phyloP scores from a whole-genome alignment of 2,888 invertebrate genomes.

The Gymnocheta viridis region DNA sequence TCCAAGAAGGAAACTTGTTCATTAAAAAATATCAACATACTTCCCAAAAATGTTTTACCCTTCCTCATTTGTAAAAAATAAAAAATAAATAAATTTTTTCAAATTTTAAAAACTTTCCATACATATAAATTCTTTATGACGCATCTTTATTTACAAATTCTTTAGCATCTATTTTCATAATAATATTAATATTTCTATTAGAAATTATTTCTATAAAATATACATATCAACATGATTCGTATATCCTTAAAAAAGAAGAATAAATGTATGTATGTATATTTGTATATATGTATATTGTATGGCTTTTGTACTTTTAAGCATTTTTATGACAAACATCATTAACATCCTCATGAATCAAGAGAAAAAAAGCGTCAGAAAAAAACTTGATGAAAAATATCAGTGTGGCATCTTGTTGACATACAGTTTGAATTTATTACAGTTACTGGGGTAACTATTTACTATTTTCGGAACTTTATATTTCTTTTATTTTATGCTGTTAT shows the following conservation, averaged over 20 bases:
- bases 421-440: constrained; percentile 56
- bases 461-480: constrained; percentile 42
- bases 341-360: constrained; percentile 6
- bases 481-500: constrained; percentile 10
- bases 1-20: no score
- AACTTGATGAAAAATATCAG: constrained; percentile 17
- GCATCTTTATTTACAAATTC: neutral
- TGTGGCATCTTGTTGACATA: constrained; percentile 61
- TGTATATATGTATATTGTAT: neutral
- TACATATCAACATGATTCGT: neutral
- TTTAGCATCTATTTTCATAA: constrained; percentile 12
- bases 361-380: neutral
- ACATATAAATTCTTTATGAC: neutral
- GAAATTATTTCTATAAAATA: neutral
- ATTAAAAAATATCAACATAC: no score
- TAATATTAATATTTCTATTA: constrained; percentile 23
- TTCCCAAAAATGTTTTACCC: no score
- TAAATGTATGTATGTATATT: no score
- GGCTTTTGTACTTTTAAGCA: neutral
- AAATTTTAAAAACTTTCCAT: neutral
- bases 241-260: neutral
- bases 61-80: neutral
- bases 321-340: constrained; percentile 21
- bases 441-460: constrained; percentile 60
- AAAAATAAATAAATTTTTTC: neutral